Percentiles rank a stretch among this genome's conserved stretches.
Conservation (phyloP, 2,113 vertebrate genomes). For the human region GRCh38 chr18:58556501-58557000, state of each 20-base stretch:
- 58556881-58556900: background rate
- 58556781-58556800: background rate
- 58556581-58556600: background rate
- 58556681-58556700: background rate
- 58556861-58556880: background rate
- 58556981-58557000: constrained; percentile 36
- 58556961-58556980: constrained; percentile 49
- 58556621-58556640: background rate
- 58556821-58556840: background rate
- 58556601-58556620: background rate
- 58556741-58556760: background rate
- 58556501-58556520: background rate
- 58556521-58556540: background rate
- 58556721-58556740: background rate
- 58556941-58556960: background rate
- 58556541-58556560: background rate
- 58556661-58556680: background rate
- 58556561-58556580: background rate
- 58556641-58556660: background rate
- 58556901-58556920: background rate
- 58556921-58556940: background rate
- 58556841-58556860: background rate
- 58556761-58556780: background rate
- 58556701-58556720: background rate
- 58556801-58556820: background rate